phyloP scores from a whole-genome alignment of 1,140 invertebrate species.

The Drosophila lini region DNA sequence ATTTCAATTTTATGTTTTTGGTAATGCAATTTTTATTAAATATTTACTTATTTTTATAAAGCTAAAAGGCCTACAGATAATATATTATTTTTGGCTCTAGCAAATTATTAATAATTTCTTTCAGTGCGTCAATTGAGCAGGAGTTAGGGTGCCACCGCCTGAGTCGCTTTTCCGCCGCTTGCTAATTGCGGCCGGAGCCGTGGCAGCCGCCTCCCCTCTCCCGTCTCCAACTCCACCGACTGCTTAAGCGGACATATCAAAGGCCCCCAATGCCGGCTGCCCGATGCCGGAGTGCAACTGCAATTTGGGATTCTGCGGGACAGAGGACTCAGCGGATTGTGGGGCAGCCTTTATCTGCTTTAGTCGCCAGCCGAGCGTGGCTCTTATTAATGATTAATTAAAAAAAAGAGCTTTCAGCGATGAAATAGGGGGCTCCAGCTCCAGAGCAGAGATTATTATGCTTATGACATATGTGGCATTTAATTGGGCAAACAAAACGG shows the following conservation, averaged over 20 bases:
- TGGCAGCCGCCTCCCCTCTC: background rate
- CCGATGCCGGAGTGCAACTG: constrained; percentile 30
- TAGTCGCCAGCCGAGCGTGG: constrained; percentile 68
- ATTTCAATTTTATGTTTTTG: too few species aligned
- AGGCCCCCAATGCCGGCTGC: constrained; percentile 27
- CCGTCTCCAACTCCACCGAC: background rate
- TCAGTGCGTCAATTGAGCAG: constrained; percentile 11
- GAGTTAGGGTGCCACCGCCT: constrained; percentile 10
- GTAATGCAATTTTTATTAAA: too few species aligned
- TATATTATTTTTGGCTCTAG: background rate
- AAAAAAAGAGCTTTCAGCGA: constrained; percentile 64
- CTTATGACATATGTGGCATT: constrained; percentile 80
- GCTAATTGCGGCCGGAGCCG: constrained; percentile 67
- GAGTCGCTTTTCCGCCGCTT: constrained; percentile 25
- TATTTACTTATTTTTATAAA: too few species aligned
- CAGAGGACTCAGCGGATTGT: constrained; percentile 6
- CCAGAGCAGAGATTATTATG: constrained; percentile 30
- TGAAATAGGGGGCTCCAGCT: constrained; percentile 4
- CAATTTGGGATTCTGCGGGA: constrained; percentile 65
- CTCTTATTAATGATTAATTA: constrained; percentile 79
- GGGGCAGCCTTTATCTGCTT: constrained; percentile 44
- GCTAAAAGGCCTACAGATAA: too few species aligned
- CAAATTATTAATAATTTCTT: background rate
- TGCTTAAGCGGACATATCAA: constrained; percentile 64
- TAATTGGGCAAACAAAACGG: constrained; percentile 79